Evolutionary conservation across 37 sponge, comb jelly and placozoan genomes (phyloP).

Genomic region (Geodia barretti): DNA sequence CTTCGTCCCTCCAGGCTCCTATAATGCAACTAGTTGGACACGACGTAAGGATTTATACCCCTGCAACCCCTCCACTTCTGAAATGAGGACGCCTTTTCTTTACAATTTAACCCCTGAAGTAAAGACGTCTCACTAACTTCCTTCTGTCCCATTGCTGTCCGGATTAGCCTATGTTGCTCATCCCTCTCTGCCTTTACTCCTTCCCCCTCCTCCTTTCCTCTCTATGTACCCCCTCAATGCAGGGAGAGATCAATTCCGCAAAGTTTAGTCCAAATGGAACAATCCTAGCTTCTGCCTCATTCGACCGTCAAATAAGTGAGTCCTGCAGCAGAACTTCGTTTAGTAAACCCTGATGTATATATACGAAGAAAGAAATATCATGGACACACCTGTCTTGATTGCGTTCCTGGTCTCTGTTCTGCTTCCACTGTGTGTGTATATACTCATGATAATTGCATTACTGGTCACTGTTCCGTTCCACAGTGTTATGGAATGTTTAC

Average conservation of each 20-base stretch:
- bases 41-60: conserved; percentile 75
- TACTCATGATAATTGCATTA: not conserved
- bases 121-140: no score
- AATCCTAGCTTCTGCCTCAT: conserved; percentile 89
- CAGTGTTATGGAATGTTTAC: no score
- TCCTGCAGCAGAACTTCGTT: not conserved
- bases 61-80: no score
- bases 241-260: conserved; percentile 74
- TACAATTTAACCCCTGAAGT: no score
- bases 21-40: conserved; percentile 98
- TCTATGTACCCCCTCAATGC: not conserved
- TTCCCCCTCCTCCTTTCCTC: conserved; percentile 10
- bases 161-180: no score
- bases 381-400: not conserved
- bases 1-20: conserved; percentile 91
- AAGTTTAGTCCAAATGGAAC: conserved; percentile 92
- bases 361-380: not conserved
- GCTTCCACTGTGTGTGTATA: no score
- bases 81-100: no score
- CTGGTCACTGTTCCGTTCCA: no score
- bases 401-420: not conserved
- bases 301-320: conserved; percentile 93
- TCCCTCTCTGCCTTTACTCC: not conserved
- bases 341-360: not conserved
- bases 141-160: no score